Evolutionary conservation across 2,797 vertebrate genomes (phyloP).

Genomic region (Ambastaia sidthimunki): DNA sequence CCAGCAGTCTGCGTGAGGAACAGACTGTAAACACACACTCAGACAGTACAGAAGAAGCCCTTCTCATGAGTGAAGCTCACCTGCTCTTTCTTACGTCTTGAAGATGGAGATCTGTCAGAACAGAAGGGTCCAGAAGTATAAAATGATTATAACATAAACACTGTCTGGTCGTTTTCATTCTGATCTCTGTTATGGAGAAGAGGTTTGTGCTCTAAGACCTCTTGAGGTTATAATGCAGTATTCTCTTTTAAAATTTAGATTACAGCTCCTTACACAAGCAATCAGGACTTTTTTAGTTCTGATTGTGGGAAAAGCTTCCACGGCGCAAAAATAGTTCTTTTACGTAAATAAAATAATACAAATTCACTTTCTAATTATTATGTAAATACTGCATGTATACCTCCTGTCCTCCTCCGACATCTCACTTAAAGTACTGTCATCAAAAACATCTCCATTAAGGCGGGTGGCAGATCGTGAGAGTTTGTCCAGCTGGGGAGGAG

Average conservation of each 20-base stretch:
- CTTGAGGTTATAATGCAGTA: constrained; percentile 75
- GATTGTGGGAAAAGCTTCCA: too few relatives aligned
- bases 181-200: constrained; percentile 9
- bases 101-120: constrained; percentile 62
- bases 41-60: neutral
- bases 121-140: constrained; percentile 49
- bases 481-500: constrained; percentile 55
- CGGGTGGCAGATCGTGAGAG: constrained; percentile 68
- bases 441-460: constrained; percentile 75
- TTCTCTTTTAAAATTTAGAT: constrained; percentile 38
- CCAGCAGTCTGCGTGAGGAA: constrained; percentile 67
- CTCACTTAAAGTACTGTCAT: constrained; percentile 84
- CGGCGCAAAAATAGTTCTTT: too few relatives aligned
- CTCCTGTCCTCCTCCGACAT: constrained; percentile 82
- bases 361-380: too few relatives aligned
- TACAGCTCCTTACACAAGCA: neutral
- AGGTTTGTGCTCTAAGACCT: constrained; percentile 15
- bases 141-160: constrained; percentile 2
- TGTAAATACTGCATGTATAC: constrained; percentile 79
- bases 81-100: constrained; percentile 63
- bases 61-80: constrained; percentile 60
- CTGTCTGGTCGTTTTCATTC: neutral
- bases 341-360: too few relatives aligned
- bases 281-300: neutral
- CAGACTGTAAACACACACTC: neutral